phyloP scores from a whole-genome alignment of 2,797 vertebrate species.

The Rhyacichthys aspro region DNA sequence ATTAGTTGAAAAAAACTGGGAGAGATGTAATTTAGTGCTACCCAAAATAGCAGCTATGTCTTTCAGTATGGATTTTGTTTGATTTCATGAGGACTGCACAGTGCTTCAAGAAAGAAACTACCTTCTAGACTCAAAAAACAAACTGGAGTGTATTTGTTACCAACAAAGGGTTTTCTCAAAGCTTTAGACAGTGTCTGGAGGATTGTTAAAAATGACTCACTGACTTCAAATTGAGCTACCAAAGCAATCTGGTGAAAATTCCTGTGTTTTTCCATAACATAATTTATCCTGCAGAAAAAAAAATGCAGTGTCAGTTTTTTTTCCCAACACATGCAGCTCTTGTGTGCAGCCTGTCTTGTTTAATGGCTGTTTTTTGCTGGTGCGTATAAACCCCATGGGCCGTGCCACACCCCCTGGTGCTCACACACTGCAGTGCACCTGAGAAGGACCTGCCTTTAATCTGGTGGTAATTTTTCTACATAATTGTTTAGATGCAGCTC shows the following conservation, averaged over 20 bases:
- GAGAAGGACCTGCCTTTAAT: conserved; percentile 46
- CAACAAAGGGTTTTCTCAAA: too few relatives aligned
- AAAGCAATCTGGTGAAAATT: background rate
- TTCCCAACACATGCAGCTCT: conserved; percentile 7
- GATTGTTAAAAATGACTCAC: too few relatives aligned
- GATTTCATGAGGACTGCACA: too few relatives aligned
- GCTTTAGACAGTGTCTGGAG: too few relatives aligned
- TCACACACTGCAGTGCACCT: conserved; percentile 22
- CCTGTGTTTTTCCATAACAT: background rate
- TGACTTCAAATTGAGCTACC: background rate
- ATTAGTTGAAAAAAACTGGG: background rate
- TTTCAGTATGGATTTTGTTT: background rate
- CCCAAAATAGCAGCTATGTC: background rate
- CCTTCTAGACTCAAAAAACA: too few relatives aligned
- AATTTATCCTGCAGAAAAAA: background rate
- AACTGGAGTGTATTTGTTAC: too few relatives aligned
- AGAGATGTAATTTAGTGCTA: background rate
- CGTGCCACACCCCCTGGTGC: conserved; percentile 12
- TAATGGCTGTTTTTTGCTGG: conserved; percentile 12
- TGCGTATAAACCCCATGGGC: conserved; percentile 13
- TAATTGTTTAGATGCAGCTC: conserved; percentile 33
- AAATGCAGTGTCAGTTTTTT: background rate
- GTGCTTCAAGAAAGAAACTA: too few relatives aligned
- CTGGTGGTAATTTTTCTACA: conserved; percentile 33
- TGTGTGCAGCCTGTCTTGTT: conserved; percentile 23